Conservation (phyloP, 2,797 vertebrate genomes). For the Enteromius anoplus region DNA sequence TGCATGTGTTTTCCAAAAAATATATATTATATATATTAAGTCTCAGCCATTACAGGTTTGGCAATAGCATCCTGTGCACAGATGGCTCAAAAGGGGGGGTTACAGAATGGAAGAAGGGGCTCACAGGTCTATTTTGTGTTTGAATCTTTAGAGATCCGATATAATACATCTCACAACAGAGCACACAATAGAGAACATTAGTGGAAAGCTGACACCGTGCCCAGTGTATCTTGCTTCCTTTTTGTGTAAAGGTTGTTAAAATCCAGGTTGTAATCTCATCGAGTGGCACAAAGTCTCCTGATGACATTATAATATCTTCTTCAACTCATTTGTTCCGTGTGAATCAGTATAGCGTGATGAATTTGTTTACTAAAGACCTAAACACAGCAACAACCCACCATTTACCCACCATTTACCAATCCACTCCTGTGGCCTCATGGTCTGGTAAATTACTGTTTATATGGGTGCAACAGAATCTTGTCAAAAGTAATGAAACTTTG, state of each 20-base stretch:
- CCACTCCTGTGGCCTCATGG: not conserved
- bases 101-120: slow-evolving; percentile 33
- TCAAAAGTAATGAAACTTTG: not conserved
- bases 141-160: not conserved
- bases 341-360: not conserved
- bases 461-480: not conserved
- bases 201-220: not conserved
- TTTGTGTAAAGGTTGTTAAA: not conserved
- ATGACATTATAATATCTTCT: not conserved
- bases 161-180: slow-evolving; percentile 10
- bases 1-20: not conserved
- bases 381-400: not conserved
- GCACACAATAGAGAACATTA: not conserved
- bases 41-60: not conserved
- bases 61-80: not conserved
- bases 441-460: not conserved
- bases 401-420: not conserved
- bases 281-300: not conserved
- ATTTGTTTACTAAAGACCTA: not conserved
- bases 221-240: not conserved
- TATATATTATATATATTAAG: slow-evolving; percentile 21
- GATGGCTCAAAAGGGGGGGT: slow-evolving; percentile 1
- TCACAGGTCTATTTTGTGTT: not conserved
- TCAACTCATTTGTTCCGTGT: not conserved
- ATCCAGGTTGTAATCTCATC: not conserved